Evolutionary conservation across 1,140 invertebrate genomes (phyloP), one percentile per base, ranked within the genome.

Genomic region (Dendrolimus punctatus): DNA sequence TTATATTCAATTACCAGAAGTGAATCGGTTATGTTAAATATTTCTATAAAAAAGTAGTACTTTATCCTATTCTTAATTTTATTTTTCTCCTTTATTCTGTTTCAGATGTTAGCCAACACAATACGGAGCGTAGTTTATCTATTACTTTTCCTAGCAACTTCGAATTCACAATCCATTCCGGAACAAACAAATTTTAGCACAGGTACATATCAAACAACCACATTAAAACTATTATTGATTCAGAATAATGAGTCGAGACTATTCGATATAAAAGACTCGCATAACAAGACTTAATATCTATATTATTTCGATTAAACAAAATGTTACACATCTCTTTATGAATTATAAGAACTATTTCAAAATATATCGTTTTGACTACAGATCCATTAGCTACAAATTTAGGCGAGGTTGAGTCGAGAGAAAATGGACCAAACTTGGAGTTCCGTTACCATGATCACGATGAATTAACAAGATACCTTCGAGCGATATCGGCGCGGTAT

Each of bases 391-490:
- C 71, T 8, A 69, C 67, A 4, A 75, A 64, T 45, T 46, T 67
- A 43, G 68, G 71, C n/a, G 72, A 81, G 49, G 54, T 71, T 10
- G 74, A 85, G 50, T 62, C 74, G 3, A 64, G 82, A 6, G 81
- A 87, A 37, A 64, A 53, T 38, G 72, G 73, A 8, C 65, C 66
- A 6, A 76, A 83, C 48, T 68, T 96, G 57, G 93, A 94, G 51
- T 98, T 95, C 82, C 91, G 91, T 9, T 98, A 99, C 81, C 96
- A 98, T 78, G 92, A 96, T 84, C 95, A 96, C 73, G 93, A 96
- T 5, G 90, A 94, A 63, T 91, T 99, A 89, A 96, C 95, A 5
- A 89, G 91, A 55, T 95, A 95, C 77, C 83, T 99, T 37, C 89
- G 94, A 46, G 89, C 92, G 2, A 93, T 95, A 4, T 94, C 92